Conservation (phyloP, 1,140 invertebrate genomes). For the Psix sp. region DNA sequence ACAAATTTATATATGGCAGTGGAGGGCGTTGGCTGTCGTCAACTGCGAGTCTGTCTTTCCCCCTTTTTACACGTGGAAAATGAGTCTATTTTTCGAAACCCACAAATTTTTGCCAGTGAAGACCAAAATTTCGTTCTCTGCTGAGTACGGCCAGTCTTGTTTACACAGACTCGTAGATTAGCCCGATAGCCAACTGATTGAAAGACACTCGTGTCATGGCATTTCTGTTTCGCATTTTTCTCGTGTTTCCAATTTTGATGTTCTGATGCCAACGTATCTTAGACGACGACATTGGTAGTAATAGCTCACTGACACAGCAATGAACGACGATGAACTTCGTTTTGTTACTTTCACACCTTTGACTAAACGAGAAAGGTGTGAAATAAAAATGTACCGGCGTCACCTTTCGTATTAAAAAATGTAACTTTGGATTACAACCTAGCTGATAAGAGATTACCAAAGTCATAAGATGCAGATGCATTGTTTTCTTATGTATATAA, state of each 20-base stretch:
- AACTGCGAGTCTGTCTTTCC: neutral
- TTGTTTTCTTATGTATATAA: conserved; percentile 59
- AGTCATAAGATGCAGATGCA: conserved; percentile 43
- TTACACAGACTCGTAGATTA: too few species aligned
- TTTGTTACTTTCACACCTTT: conserved; percentile 33
- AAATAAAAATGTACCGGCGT: conserved; percentile 34
- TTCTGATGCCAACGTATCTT: too few species aligned
- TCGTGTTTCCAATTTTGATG: neutral
- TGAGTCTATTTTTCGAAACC: conserved; percentile 40
- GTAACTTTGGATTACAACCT: conserved; percentile 48
- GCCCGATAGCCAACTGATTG: neutral
- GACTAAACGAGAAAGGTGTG: conserved; percentile 14
- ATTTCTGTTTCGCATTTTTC: conserved; percentile 24
- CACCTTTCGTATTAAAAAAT: conserved; percentile 42
- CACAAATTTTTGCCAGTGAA: conserved; percentile 26
- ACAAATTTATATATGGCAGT: conserved; percentile 17
- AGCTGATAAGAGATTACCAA: conserved; percentile 35
- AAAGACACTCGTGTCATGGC: conserved; percentile 13
- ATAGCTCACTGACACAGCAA: too few species aligned
- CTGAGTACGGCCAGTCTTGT: too few species aligned
- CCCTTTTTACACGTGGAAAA: conserved; percentile 7
- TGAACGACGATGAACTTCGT: too few species aligned
- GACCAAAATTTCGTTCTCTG: conserved; percentile 44
- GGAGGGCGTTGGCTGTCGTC: conserved; percentile 2
- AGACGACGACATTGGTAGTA: too few species aligned